Base-by-base conservation (phyloP, 1,140 invertebrate genomes). In the Eupristina koningsbergeri region DNA sequence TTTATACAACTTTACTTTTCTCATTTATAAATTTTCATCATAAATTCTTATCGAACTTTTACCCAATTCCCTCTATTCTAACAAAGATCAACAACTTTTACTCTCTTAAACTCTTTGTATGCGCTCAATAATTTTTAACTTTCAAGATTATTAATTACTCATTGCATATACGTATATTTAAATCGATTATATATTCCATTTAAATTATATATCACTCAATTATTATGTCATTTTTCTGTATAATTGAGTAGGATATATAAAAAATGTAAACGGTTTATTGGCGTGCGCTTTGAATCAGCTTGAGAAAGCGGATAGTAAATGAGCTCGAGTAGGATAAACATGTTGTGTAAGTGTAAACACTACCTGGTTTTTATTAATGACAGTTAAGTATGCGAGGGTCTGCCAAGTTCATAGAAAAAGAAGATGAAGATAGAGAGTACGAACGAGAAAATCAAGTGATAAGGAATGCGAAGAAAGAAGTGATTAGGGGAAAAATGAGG, bases 31-130 rank as follows among this genome's bases (percentile, higher is more conserved):
- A 47, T 31, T 45, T 45, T 29, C 58, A 36, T 8, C 36, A 26
- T 71, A 34, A 58, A 83, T 78, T 83, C 75, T 79, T 75, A 73
- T 78, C 73, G 73, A 83, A 78, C 74, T 73, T 31, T 26, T 17
- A 45, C 17, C n/a, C 58, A 26, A 74, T 81, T 50, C 13, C 41
- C 73, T 74, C n/a, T n/a, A n/a, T n/a, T n/a, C n/a, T n/a, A n/a
- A n/a, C n/a, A n/a, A n/a, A n/a, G n/a, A n/a, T n/a, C n/a, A n/a
- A n/a, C n/a, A n/a, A n/a, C n/a, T n/a, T n/a, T 15, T n/a, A 39
- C 41, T 64, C 31, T 2, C 71, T 36, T 82, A 76, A 81, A 81
- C 45, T 17, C 77, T 80, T 39, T 19, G 64, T 39, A 69, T 69
- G 34, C 17, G 8, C 13, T 47, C 41, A 15, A 17, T n/a, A 31